Conservation (phyloP, 2,113 vertebrate species). For the Mohoua ochrocephala region DNA sequence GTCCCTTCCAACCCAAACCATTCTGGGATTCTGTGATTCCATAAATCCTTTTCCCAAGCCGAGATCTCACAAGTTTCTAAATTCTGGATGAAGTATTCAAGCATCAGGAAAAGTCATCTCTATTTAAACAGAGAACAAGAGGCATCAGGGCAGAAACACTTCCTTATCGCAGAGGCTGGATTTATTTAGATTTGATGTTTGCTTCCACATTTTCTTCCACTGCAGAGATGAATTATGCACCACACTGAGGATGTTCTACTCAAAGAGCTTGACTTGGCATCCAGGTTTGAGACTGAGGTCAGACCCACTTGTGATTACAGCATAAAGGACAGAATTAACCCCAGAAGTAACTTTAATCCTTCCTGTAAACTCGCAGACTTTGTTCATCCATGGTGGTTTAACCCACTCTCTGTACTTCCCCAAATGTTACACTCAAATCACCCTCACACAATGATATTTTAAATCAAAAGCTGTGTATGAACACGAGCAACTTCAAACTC, state of each 20-base stretch:
- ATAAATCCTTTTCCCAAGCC: neutral
- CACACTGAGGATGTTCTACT: neutral
- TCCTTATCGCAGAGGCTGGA: neutral
- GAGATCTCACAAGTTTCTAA: neutral
- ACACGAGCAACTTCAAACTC: neutral
- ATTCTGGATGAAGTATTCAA: neutral
- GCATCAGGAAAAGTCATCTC: neutral
- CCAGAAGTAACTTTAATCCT: neutral
- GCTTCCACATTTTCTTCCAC: neutral
- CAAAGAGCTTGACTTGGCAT: neutral
- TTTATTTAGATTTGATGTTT: neutral
- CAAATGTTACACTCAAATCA: neutral
- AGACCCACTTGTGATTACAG: neutral
- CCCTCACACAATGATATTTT: neutral
- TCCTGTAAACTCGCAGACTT: neutral
- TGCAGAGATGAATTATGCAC: neutral
- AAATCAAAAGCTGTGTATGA: neutral
- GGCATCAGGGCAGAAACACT: neutral
- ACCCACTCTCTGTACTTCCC: neutral
- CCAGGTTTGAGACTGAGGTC: neutral
- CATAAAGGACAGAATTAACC: neutral
- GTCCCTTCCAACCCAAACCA: neutral
- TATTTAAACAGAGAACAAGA: neutral
- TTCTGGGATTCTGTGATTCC: no score
- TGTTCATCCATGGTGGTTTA: neutral